Conservation (phyloP, 2,888 invertebrate species). For the Tuta absoluta region DNA sequence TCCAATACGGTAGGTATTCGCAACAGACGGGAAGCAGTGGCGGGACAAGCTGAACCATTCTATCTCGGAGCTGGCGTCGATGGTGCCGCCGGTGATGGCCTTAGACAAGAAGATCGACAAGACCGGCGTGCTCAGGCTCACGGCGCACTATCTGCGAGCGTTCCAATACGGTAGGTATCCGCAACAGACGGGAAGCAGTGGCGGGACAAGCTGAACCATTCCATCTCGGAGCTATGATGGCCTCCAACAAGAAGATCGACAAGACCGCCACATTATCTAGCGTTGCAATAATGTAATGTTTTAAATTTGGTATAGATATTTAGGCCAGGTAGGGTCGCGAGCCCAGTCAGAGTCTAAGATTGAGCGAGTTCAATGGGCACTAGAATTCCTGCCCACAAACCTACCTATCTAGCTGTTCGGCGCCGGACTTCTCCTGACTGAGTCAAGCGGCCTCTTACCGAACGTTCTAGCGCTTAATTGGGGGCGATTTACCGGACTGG, state of each 20-base stretch:
- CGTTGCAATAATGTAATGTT: slow-evolving; percentile 84
- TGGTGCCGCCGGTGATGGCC: slow-evolving; percentile 90
- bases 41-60: slow-evolving; percentile 92
- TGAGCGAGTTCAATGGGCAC: no score
- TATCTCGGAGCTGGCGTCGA: slow-evolving; percentile 88
- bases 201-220: slow-evolving; percentile 91
- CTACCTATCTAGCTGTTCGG: no score
- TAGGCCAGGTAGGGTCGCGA: no score
- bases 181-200: slow-evolving; percentile 95
- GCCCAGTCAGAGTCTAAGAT: no score
- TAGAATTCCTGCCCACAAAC: no score
- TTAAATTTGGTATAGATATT: no score
- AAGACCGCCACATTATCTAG: slow-evolving; percentile 94
- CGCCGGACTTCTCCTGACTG: no score
- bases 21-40: slow-evolving; percentile 93
- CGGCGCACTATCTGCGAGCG: slow-evolving; percentile 90
- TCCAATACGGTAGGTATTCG: slow-evolving; percentile 84
- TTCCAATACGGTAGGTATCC: slow-evolving; percentile 83
- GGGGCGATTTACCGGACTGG: no score
- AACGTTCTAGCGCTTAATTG: no score
- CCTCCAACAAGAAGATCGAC: slow-evolving; percentile 89
- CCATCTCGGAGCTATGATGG: slow-evolving; percentile 90
- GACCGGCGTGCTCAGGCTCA: slow-evolving; percentile 92
- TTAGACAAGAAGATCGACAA: slow-evolving; percentile 92
- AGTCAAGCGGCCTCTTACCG: no score